Percentiles rank a stretch among this genome's conserved stretches.
These are phyloP conservation scores for Drosophila mayri DNA, from an alignment of 1,140 invertebrate genomes.

Conservation along the genomic window DNA sequence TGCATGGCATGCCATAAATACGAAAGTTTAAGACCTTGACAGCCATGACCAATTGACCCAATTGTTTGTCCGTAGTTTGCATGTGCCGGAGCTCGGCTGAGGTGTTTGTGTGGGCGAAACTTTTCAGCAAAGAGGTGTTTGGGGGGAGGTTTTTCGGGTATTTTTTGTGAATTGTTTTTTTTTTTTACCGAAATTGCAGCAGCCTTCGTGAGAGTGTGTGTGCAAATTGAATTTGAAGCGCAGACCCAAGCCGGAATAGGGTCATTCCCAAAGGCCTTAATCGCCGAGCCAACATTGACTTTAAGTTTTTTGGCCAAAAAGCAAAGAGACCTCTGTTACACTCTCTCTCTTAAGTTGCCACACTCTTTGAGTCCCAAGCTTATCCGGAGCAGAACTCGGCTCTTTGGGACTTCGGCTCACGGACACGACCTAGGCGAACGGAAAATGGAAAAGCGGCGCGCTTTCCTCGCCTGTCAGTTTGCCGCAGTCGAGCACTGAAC, in stretches of 20 bases:
- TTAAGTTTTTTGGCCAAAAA: slow-evolving; percentile 9
- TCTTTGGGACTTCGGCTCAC: slow-evolving; percentile 25
- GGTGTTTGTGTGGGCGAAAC: slow-evolving; percentile 45
- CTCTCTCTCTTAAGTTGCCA: slow-evolving; percentile 21
- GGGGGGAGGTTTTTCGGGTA: neutral
- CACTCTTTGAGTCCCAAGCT: slow-evolving; percentile 46
- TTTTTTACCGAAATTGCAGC: slow-evolving; percentile 37
- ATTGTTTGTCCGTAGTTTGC: slow-evolving; percentile 65
- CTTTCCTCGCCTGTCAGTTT: slow-evolving; percentile 64
- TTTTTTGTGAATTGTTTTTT: too few relatives aligned
- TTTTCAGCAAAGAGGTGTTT: neutral
- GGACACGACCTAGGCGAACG: slow-evolving; percentile 58
- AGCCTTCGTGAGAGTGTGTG: slow-evolving; percentile 40
- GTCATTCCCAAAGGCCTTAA: slow-evolving; percentile 37
- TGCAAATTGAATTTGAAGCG: slow-evolving; percentile 77
- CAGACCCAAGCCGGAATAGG: slow-evolving; percentile 52
- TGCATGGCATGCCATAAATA: slow-evolving; percentile 79
- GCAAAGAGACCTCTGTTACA: slow-evolving; percentile 12
- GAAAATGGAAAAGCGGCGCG: slow-evolving; percentile 47
- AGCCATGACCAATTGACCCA: slow-evolving; percentile 81
- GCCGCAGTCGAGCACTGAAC: slow-evolving; percentile 77
- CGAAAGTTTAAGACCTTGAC: slow-evolving; percentile 76
- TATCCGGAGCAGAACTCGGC: slow-evolving; percentile 59
- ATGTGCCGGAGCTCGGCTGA: slow-evolving; percentile 36
- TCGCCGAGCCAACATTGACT: slow-evolving; percentile 27